Conservation (phyloP, 2,113 vertebrate species). For the Pristiophorus japonicus region DNA sequence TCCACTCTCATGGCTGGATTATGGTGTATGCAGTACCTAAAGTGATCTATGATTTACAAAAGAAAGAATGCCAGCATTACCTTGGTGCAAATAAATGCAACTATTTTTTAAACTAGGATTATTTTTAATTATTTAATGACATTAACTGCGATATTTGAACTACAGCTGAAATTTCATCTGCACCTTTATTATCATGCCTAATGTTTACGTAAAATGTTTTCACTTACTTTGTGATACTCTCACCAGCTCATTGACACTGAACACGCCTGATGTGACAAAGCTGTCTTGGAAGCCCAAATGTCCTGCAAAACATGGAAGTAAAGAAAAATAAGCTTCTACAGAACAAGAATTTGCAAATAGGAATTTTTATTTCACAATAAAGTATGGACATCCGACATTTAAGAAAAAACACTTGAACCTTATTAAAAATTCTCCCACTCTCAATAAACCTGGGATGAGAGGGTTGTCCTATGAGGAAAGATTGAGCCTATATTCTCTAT, state of each 20-base stretch:
- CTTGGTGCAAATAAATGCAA: not conserved
- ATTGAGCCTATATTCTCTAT: too few relatives aligned
- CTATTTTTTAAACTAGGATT: not conserved
- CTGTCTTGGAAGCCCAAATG: constrained; percentile 99
- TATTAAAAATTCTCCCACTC: not conserved
- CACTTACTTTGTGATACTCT: constrained; percentile 97
- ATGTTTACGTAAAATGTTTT: not conserved
- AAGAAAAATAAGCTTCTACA: not conserved
- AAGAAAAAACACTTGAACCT: not conserved
- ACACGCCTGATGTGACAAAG: constrained; percentile 95
- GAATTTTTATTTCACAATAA: not conserved
- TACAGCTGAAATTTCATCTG: not conserved
- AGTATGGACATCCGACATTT: not conserved
- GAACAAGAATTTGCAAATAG: not conserved
- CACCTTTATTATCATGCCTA: not conserved
- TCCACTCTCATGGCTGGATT: not conserved
- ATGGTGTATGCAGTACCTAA: not conserved
- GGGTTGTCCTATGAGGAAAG: too few relatives aligned
- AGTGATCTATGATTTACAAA: not conserved
- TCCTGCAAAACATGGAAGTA: constrained; percentile 71
- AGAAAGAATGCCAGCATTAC: not conserved
- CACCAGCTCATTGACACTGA: constrained; percentile 93
- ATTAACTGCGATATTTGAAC: not conserved
- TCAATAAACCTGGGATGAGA: not conserved
- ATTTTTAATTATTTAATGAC: not conserved